Conservation (phyloP, 2,113 vertebrate genomes). For the Pungitius pungitius region DNA sequence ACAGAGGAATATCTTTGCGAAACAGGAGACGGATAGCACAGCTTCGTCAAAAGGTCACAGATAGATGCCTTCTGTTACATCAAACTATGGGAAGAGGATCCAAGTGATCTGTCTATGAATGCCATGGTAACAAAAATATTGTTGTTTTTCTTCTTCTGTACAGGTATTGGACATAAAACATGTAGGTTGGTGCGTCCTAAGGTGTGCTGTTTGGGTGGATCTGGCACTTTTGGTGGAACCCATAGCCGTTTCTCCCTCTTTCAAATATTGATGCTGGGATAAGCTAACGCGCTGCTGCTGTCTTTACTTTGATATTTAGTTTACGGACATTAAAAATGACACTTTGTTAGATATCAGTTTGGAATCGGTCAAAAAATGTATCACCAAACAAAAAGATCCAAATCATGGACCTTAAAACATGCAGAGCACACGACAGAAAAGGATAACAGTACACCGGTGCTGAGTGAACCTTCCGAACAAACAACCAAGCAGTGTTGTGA, state of each 20-base stretch:
- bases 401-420: neutral
- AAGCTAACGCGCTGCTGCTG: neutral
- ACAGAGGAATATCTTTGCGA: neutral
- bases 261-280: neutral
- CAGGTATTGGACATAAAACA: neutral
- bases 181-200: neutral
- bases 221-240: neutral
- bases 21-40: neutral
- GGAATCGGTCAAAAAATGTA: neutral
- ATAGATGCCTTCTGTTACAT: neutral
- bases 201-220: neutral
- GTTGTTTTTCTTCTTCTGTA: neutral
- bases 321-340: neutral
- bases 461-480: conserved; percentile 39
- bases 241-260: neutral
- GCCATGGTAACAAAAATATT: no score
- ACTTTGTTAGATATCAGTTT: neutral
- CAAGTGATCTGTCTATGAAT: neutral
- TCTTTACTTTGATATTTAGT: neutral
- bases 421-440: neutral
- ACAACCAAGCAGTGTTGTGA: conserved; percentile 13
- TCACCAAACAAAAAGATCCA: neutral
- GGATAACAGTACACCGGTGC: conserved; percentile 12
- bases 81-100: neutral
- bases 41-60: neutral